Evolutionary conservation across 2,797 vertebrate species (phyloP).

Genomic region (Poecilia picta): DNA sequence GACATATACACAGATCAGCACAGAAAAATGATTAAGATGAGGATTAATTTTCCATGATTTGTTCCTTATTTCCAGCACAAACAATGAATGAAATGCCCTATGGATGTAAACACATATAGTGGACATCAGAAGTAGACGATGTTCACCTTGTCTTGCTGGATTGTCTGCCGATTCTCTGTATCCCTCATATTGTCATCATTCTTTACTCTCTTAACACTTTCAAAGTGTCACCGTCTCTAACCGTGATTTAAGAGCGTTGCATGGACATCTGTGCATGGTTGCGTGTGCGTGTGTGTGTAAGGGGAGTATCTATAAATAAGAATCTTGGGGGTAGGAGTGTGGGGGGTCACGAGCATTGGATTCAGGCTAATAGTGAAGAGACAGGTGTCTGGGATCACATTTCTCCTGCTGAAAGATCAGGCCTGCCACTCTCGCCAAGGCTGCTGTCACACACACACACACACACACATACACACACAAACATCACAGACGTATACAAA

Average conservation of each 20-base stretch:
- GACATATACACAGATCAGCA: background rate
- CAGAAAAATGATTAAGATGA: background rate
- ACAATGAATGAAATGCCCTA: background rate
- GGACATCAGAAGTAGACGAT: background rate
- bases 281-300: conserved; percentile 6
- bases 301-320: conserved; percentile 85
- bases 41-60: background rate
- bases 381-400: conserved; percentile 90
- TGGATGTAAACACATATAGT: background rate
- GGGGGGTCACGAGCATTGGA: conserved; percentile 69
- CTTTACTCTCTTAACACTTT: conserved; percentile 35
- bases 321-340: conserved; percentile 23
- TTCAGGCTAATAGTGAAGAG: conserved; percentile 75
- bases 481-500: conserved; percentile 40
- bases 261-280: conserved; percentile 29
- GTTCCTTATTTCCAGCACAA: background rate
- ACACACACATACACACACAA: conserved; percentile 27
- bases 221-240: conserved; percentile 19
- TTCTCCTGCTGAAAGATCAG: conserved; percentile 87
- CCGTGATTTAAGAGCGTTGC: conserved; percentile 15
- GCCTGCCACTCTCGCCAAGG: conserved; percentile 81
- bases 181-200: conserved; percentile 40
- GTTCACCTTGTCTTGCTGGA: conserved; percentile 4
- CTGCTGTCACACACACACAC: conserved; percentile 45
- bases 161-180: conserved; percentile 22